A percentile compares a stretch with the other conserved stretches of the same genome.
Conservation (phyloP, 2,888 invertebrate genomes). For the Bursaphelenchus okinawaensis region DNA sequence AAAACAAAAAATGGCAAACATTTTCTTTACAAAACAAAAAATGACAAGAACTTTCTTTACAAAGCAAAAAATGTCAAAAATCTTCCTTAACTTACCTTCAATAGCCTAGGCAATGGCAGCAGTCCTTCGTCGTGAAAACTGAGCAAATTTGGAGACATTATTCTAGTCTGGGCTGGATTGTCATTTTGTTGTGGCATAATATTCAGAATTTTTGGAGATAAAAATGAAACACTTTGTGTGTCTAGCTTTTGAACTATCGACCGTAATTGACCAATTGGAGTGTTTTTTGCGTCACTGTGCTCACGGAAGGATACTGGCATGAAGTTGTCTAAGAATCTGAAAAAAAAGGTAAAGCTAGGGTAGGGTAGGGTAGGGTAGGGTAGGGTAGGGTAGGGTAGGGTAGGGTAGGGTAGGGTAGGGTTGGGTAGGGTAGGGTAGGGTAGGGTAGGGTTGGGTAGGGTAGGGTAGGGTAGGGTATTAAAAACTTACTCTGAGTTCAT, state of each 20-base stretch:
- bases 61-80: too few species aligned
- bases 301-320: not conserved
- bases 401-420: too few species aligned
- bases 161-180: conserved; percentile 9
- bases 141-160: conserved; percentile 42
- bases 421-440: too few species aligned
- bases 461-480: too few species aligned
- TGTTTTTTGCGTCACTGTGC: conserved; percentile 1
- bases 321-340: not conserved
- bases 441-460: too few species aligned
- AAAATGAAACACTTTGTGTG: conserved; percentile 9
- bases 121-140: conserved; percentile 48
- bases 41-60: too few species aligned
- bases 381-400: too few species aligned
- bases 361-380: too few species aligned
- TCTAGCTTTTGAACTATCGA: conserved; percentile 37
- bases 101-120: conserved; percentile 41
- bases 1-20: too few species aligned
- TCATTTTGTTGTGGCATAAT: conserved; percentile 6
- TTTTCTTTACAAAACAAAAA: too few species aligned
- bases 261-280: conserved; percentile 28
- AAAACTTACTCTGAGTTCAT: not conserved
- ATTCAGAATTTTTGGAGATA: conserved; percentile 18
- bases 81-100: conserved; percentile 33
- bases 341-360: too few species aligned